Conservation (phyloP, 2,113 vertebrate species). For the Camelus dromedarius region DNA sequence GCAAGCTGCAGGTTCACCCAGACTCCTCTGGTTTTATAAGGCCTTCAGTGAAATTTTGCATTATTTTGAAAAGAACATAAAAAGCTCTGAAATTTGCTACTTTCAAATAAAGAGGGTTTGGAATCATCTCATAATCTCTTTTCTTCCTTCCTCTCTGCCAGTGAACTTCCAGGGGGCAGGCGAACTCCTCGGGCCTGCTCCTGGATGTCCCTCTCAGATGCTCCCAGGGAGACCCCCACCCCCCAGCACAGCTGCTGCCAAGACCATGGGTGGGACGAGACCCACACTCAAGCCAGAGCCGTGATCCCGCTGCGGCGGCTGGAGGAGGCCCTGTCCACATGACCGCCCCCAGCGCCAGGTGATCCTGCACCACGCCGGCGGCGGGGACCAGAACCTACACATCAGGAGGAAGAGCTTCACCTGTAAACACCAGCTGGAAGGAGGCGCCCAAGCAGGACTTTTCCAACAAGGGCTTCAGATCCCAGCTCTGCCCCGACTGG, state of each 20-base stretch:
- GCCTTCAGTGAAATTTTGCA: not conserved
- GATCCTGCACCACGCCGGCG: not conserved
- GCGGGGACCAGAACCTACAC: rapidly evolving
- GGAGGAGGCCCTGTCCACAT: not conserved
- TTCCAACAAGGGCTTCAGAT: not conserved
- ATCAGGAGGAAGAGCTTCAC: not conserved
- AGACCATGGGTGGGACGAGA: not conserved
- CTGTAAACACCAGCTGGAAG: not conserved
- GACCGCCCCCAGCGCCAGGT: not conserved
- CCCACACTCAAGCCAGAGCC: not conserved
- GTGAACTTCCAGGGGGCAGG: not conserved
- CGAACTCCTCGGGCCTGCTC: not conserved
- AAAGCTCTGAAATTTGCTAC: not conserved
- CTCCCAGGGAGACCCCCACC: not conserved
- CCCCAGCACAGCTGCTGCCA: not conserved
- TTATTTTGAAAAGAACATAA: slow-evolving; percentile 10
- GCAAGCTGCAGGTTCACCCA: not conserved
- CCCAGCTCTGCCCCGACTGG: not conserved
- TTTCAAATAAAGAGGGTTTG: not conserved
- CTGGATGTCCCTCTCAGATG: not conserved
- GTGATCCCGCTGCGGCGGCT: not conserved
- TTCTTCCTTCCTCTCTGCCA: not conserved
- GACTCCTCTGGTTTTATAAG: not conserved
- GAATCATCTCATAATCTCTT: not conserved
- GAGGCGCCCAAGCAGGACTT: not conserved